These are phyloP conservation scores for Tamandua tetradactyla DNA, from an alignment of 2,797 vertebrate genomes.

Conservation along the genomic window DNA sequence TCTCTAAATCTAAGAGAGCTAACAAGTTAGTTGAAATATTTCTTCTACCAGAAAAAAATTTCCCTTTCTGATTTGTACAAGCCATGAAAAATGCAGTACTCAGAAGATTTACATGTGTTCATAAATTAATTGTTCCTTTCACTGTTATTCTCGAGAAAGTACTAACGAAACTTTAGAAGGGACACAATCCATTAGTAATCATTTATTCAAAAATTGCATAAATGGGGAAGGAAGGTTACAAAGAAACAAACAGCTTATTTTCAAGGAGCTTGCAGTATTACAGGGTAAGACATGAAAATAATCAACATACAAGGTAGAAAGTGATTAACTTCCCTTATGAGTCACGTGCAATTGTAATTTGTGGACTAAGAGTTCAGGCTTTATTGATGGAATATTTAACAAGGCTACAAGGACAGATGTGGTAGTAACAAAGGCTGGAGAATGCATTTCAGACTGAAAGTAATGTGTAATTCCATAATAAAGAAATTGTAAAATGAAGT, in stretches of 20 bases:
- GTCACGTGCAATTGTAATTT: neutral
- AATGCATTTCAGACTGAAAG: neutral
- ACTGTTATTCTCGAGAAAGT: neutral
- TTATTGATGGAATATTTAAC: neutral
- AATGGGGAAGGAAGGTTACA: neutral
- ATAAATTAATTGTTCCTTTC: neutral
- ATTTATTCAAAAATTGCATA: neutral
- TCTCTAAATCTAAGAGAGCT: neutral
- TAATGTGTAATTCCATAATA: neutral
- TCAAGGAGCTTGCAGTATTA: neutral
- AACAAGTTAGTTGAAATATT: constrained; percentile 81
- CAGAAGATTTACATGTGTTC: neutral
- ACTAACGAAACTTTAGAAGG: neutral
- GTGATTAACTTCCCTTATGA: neutral
- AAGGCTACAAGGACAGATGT: neutral
- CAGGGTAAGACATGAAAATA: neutral
- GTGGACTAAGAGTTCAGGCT: neutral
- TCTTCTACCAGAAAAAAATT: constrained; percentile 10
- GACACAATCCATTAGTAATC: neutral
- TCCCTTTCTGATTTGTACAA: neutral
- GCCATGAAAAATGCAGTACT: neutral
- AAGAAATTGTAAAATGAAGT: neutral
- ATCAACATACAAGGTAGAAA: neutral
- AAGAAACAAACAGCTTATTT: neutral
- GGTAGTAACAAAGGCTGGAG: neutral